A percentile compares a stretch with the other conserved stretches of the same genome.
Evolutionary conservation across 2,797 vertebrate genomes (phyloP).

Genomic region (Halcyon badia): DNA sequence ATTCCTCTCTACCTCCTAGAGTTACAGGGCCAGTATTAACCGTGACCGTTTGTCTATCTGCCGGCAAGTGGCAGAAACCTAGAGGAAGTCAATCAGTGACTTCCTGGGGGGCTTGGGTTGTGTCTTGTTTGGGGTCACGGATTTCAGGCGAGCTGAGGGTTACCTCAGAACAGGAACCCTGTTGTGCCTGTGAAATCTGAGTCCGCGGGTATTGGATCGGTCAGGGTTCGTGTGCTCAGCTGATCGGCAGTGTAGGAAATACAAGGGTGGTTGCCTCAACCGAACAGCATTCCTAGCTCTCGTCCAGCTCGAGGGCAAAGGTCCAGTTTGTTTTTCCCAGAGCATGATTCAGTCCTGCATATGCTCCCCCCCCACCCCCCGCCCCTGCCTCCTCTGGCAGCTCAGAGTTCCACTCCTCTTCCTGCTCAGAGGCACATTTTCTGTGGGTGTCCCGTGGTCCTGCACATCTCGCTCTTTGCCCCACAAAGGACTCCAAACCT

Average conservation of each 20-base stretch:
- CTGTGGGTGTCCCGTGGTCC: background rate
- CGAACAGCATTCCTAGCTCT: background rate
- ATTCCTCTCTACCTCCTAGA: background rate
- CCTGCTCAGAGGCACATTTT: background rate
- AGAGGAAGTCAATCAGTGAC: background rate
- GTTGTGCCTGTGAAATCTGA: background rate
- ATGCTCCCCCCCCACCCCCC: background rate
- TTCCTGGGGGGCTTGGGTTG: background rate
- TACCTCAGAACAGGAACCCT: background rate
- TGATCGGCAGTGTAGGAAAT: background rate
- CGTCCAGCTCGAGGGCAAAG: background rate
- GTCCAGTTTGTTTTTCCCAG: background rate
- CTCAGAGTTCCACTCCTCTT: background rate
- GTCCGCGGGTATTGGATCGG: rapidly evolving
- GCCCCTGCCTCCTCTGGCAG: background rate
- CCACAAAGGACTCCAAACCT: background rate
- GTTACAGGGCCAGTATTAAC: background rate
- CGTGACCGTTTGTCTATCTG: background rate
- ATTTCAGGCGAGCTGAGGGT: background rate
- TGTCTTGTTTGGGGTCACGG: background rate
- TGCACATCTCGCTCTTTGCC: background rate
- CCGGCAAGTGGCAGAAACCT: background rate
- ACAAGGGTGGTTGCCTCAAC: rapidly evolving
- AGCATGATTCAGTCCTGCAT: background rate
- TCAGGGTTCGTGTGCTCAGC: background rate